Conservation (phyloP, 2,888 invertebrate species). For the Epistrophe grossulariae region DNA sequence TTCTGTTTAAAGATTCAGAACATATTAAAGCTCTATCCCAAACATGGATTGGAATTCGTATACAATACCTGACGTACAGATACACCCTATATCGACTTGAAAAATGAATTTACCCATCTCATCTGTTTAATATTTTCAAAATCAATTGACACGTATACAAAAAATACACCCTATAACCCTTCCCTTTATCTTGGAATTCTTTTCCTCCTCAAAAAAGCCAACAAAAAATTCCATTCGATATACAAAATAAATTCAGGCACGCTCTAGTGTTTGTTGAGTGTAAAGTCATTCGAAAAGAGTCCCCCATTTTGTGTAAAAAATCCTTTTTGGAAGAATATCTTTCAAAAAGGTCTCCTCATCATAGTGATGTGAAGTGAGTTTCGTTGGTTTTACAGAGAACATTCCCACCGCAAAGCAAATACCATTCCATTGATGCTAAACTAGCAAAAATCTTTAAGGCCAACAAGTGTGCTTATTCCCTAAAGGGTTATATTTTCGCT, state of each 20-base stretch:
- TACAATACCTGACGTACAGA: too few relatives aligned
- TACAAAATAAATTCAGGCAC: constrained; percentile 32
- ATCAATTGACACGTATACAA: constrained; percentile 30
- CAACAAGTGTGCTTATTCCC: constrained; percentile 11
- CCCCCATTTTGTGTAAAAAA: not conserved
- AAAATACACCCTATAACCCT: not conserved
- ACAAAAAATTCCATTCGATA: constrained; percentile 33
- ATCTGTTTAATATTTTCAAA: constrained; percentile 17
- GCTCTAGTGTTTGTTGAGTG: constrained; percentile 26
- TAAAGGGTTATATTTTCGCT: constrained; percentile 9
- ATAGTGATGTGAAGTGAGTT: constrained; percentile 10
- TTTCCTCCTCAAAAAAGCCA: not conserved
- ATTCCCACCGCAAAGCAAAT: constrained; percentile 35
- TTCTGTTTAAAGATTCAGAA: not conserved
- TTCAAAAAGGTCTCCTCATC: constrained; percentile 21
- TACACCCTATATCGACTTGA: not conserved
- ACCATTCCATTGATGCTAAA: constrained; percentile 14
- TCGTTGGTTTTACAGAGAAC: not conserved
- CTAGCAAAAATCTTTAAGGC: constrained; percentile 31
- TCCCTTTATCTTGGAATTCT: not conserved
- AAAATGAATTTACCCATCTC: constrained; percentile 1
- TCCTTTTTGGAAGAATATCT: constrained; percentile 18
- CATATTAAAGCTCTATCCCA: not conserved
- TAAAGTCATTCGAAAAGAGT: constrained; percentile 25
- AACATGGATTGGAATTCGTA: not conserved